Conservation (phyloP, 2,888 invertebrate genomes). For the Pollenia griseotomentosa region DNA sequence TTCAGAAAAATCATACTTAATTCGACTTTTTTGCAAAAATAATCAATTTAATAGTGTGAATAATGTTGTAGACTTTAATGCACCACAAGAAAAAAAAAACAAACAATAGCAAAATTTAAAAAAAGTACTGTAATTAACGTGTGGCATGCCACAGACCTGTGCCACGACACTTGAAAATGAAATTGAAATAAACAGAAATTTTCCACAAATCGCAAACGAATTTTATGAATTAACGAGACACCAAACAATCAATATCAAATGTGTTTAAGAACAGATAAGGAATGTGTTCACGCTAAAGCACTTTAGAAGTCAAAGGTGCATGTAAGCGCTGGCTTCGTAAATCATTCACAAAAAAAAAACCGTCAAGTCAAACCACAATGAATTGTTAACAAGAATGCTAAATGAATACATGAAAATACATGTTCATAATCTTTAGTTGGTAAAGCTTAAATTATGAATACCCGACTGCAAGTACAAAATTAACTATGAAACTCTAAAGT, state of each 20-base stretch:
- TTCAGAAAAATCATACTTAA: constrained; percentile 45
- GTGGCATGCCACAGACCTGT: constrained; percentile 5
- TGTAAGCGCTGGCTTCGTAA: constrained; percentile 36
- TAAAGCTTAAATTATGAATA: neutral
- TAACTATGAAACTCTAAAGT: too few relatives aligned
- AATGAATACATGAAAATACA: constrained; percentile 25
- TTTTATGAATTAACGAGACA: constrained; percentile 27
- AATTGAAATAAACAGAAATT: constrained; percentile 15
- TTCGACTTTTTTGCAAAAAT: constrained; percentile 41
- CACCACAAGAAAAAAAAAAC: constrained; percentile 22
- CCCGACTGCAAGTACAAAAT: too few relatives aligned
- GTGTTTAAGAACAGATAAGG: constrained; percentile 5
- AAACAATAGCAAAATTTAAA: neutral
- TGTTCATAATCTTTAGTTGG: neutral
- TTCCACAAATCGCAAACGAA: constrained; percentile 16
- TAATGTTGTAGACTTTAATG: constrained; percentile 55
- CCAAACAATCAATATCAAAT: neutral
- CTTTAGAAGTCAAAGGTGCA: constrained; percentile 43
- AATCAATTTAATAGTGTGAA: constrained; percentile 58
- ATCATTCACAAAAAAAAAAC: neutral
- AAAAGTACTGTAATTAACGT: constrained; percentile 28
- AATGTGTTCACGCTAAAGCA: constrained; percentile 22
- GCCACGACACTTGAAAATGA: constrained; percentile 22
- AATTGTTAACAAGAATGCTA: constrained; percentile 30
- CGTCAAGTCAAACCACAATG: constrained; percentile 15